phyloP scores from a whole-genome alignment of 2,797 vertebrate genomes.

The Macropodus opercularis region DNA sequence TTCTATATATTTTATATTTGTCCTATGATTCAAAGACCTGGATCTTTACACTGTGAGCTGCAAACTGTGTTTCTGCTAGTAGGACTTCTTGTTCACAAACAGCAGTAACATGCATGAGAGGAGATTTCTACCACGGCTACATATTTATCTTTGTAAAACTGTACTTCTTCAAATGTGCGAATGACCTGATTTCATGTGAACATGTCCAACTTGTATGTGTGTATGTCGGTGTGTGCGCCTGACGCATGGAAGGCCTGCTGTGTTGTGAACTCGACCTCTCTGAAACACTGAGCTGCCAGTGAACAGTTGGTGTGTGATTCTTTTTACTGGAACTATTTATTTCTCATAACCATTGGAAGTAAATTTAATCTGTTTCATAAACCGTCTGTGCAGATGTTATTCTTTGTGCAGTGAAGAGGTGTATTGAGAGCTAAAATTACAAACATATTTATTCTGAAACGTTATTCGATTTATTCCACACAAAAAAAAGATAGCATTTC shows the following conservation, averaged over 20 bases:
- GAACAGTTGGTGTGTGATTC: slow-evolving; percentile 76
- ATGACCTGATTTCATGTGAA: slow-evolving; percentile 80
- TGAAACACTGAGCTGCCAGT: slow-evolving; percentile 79
- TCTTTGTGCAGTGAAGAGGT: slow-evolving; percentile 24
- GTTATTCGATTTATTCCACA: slow-evolving; percentile 75
- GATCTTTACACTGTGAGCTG: slow-evolving; percentile 39
- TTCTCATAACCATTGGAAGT: slow-evolving; percentile 86
- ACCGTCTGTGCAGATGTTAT: slow-evolving; percentile 48
- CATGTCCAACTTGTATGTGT: slow-evolving; percentile 45
- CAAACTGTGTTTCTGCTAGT: slow-evolving; percentile 39
- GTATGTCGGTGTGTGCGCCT: slow-evolving; percentile 48
- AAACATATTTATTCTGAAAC: background rate
- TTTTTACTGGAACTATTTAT: slow-evolving; percentile 90
- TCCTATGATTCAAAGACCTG: too few relatives aligned
- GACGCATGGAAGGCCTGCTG: slow-evolving; percentile 81
- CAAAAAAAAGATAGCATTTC: slow-evolving; percentile 55
- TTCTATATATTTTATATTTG: too few relatives aligned
- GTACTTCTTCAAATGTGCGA: slow-evolving; percentile 89
- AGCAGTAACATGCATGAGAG: slow-evolving; percentile 59
- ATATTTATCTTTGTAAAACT: slow-evolving; percentile 90
- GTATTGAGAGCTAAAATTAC: background rate
- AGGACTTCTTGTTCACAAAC: slow-evolving; percentile 32
- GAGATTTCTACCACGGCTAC: slow-evolving; percentile 65
- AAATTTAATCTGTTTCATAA: slow-evolving; percentile 86
- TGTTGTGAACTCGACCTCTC: slow-evolving; percentile 77